Conservation (phyloP, 64 coral and sea anemone genomes). For the Montipora sp. region DNA sequence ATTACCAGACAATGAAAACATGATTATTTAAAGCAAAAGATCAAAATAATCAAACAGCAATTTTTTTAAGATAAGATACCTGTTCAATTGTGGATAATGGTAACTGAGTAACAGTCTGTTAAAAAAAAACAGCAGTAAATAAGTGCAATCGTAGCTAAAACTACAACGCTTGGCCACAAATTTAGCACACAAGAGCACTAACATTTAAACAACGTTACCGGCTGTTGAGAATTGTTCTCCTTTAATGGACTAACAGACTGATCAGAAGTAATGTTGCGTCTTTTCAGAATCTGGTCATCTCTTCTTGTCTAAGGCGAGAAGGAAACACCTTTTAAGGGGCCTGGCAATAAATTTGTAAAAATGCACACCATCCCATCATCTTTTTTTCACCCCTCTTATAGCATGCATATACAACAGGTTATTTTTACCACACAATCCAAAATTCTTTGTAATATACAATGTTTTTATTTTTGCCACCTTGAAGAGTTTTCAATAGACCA, state of each 20-base stretch:
- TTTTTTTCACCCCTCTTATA: no score
- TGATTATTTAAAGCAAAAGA: not conserved
- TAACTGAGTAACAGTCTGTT: constrained; percentile 19
- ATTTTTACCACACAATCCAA: no score
- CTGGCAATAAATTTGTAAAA: no score
- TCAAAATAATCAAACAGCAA: not conserved
- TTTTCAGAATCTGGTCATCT: constrained; percentile 79
- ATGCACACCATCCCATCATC: no score
- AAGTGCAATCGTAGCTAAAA: not conserved
- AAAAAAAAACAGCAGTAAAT: not conserved
- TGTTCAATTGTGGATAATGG: constrained; percentile 46
- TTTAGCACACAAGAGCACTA: no score
- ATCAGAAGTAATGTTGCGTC: constrained; percentile 65
- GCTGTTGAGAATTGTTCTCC: constrained; percentile 66
- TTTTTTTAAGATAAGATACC: constrained; percentile 4
- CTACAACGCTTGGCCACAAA: not conserved
- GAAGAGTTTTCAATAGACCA: no score
- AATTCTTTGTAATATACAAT: no score
- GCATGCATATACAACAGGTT: no score
- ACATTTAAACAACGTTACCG: constrained; percentile 16
- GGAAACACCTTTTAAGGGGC: not conserved
- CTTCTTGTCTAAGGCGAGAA: constrained; percentile 57
- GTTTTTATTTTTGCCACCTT: no score
- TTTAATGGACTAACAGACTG: constrained; percentile 67
- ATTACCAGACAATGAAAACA: not conserved